phyloP scores from a whole-genome alignment of 2,888 invertebrate species.

The Pasiphila rectangulata region DNA sequence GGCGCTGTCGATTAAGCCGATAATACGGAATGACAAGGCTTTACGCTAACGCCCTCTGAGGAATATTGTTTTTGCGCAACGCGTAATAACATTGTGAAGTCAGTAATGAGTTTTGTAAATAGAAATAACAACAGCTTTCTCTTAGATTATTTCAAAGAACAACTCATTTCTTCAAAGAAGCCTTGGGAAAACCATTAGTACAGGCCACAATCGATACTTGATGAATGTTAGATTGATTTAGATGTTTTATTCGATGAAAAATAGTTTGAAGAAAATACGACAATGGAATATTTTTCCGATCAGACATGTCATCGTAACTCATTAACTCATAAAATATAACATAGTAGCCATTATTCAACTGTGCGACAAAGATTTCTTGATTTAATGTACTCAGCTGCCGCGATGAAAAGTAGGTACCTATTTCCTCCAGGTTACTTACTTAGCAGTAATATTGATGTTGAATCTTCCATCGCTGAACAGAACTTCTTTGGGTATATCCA shows the following conservation, averaged over 20 bases:
- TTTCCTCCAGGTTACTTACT: no score
- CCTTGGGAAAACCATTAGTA: conserved; percentile 38
- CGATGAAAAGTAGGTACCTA: background rate
- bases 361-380: conserved; percentile 6
- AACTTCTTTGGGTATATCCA: conserved; percentile 90
- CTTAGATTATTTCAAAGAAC: conserved; percentile 33
- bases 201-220: conserved; percentile 26
- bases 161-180: conserved; percentile 33
- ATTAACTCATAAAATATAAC: conserved; percentile 9
- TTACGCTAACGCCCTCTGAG: conserved; percentile 33
- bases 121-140: conserved; percentile 47
- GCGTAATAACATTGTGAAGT: conserved; percentile 45
- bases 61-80: conserved; percentile 39
- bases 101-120: conserved; percentile 46
- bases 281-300: conserved; percentile 9
- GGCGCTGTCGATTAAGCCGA: conserved; percentile 11
- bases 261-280: conserved; percentile 9
- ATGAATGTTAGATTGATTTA: conserved; percentile 19
- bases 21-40: conserved; percentile 41
- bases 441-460: conserved; percentile 89
- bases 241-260: conserved; percentile 8
- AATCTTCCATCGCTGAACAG: conserved; percentile 90
- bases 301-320: conserved; percentile 4
- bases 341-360: background rate
- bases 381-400: no score